Evolutionary conservation across 2,113 vertebrate species (phyloP), one percentile per base, ranked within the genome.

Genomic region (Vulpes lagopus): DNA sequence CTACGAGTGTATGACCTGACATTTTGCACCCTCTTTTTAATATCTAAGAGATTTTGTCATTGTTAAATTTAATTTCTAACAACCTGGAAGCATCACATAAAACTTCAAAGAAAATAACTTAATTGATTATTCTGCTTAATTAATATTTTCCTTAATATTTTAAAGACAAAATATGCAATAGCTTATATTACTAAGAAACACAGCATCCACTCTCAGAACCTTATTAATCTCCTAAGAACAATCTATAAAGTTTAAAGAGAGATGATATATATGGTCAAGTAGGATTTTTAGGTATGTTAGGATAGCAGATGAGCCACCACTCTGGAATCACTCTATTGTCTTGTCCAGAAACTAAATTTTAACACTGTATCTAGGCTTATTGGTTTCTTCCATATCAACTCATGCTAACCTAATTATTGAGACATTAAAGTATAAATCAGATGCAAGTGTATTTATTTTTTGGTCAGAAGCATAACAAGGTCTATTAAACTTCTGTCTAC

Each of bases 11-110:
- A 62, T 84, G 30, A 27, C 3, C 49, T 69, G 19, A 9, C 16
- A 82, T 89, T 93, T 2, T 23, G 71, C 86, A 59, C 12, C 14
- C 49, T 43, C 3, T 83, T 76, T 80, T 59, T 20, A 51, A 90
- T 67, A 88, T 55, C 17, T 11, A 76, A 89, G 84, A 80, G 25
- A 81, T 73, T 93, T 93, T 23, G 89, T 82, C 30, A 30, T 19
- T 49, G 43, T 35, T 92, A 93, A 89, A 89, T 96, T 82, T 96
- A 92, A 88, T 94, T 43, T 94, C 88, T 87, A 69, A 38, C 43
- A 96, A 96, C 78, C 57, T 91, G 60, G n/a, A 57, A 35, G 49
- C 23, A 53, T 73, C 7, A 22, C 60, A 93, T 87, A 82, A 89
- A 94, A 90, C 30, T 89, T 95, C 22, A n/a, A 94, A 43, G 12